phyloP scores from a whole-genome alignment of 1,140 invertebrate species.

The Cotesia chilonis region DNA sequence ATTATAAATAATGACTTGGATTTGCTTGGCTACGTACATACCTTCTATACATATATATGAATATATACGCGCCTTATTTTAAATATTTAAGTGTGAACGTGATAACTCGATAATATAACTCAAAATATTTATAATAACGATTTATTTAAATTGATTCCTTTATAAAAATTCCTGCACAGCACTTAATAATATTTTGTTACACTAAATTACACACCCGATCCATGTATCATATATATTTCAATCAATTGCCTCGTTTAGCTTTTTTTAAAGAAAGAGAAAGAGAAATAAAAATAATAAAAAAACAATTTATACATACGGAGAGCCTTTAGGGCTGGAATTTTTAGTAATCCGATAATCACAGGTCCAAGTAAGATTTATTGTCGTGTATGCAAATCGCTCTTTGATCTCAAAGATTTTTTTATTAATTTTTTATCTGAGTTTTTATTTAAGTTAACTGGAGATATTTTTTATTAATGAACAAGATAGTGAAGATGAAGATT shows the following conservation, averaged over 20 bases:
- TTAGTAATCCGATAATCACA: too few relatives aligned
- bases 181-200: not conserved
- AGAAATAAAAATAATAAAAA: too few relatives aligned
- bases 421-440: not conserved
- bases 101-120: conserved; percentile 34
- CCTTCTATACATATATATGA: too few relatives aligned
- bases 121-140: conserved; percentile 20
- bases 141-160: conserved; percentile 30
- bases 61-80: not conserved
- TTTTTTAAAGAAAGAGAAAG: too few relatives aligned
- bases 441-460: not conserved
- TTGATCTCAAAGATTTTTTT: not conserved
- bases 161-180: not conserved
- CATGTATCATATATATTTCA: conserved; percentile 2
- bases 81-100: conserved; percentile 37
- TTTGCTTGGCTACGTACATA: not conserved
- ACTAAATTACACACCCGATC: not conserved
- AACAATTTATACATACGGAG: too few relatives aligned
- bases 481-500: conserved; percentile 2
- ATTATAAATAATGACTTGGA: conserved; percentile 35
- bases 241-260: conserved; percentile 3
- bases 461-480: not conserved
- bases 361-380: too few relatives aligned
- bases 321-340: too few relatives aligned
- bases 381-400: too few relatives aligned